Evolutionary conservation across 2,797 vertebrate genomes (phyloP).

Genomic region (Pangasius djambal): DNA sequence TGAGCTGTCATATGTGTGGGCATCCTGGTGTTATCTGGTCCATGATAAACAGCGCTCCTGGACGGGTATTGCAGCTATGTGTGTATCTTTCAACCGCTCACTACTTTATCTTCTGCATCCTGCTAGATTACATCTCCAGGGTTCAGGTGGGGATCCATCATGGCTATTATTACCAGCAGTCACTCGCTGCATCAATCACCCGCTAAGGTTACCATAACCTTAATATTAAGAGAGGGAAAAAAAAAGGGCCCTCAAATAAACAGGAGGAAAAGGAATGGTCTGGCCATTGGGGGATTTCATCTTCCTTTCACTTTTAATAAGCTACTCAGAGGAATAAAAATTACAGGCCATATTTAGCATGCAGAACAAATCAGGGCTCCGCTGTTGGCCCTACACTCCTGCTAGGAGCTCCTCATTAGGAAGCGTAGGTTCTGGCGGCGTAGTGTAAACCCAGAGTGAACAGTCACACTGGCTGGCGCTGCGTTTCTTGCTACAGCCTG

Average conservation of each 20-base stretch:
- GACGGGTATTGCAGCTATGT: conserved; percentile 75
- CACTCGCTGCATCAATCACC: conserved; percentile 76
- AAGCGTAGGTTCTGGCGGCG: conserved; percentile 59
- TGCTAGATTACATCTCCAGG: conserved; percentile 82
- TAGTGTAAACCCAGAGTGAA: conserved; percentile 67
- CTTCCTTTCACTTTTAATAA: conserved; percentile 80
- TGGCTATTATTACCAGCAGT: conserved; percentile 78
- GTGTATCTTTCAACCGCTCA: conserved; percentile 77
- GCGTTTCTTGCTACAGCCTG: conserved; percentile 61
- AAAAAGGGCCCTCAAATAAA: conserved; percentile 75
- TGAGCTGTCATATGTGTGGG: conserved; percentile 78
- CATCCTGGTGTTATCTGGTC: conserved; percentile 72
- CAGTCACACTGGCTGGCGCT: conserved; percentile 57
- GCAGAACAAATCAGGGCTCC: conserved; percentile 82
- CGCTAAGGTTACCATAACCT: conserved; percentile 83
- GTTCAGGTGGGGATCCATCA: conserved; percentile 76
- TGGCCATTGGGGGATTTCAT: conserved; percentile 70
- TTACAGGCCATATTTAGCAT: conserved; percentile 86
- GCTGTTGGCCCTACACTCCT: conserved; percentile 72
- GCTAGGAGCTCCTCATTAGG: conserved; percentile 81
- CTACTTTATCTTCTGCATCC: conserved; percentile 82
- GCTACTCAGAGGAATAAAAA: conserved; percentile 75
- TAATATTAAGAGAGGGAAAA: conserved; percentile 80
- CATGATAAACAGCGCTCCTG: conserved; percentile 77
- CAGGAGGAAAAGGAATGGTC: conserved; percentile 75